Evolutionary conservation across 2,888 invertebrate species (phyloP).

Genomic region (Lysandra coridon): DNA sequence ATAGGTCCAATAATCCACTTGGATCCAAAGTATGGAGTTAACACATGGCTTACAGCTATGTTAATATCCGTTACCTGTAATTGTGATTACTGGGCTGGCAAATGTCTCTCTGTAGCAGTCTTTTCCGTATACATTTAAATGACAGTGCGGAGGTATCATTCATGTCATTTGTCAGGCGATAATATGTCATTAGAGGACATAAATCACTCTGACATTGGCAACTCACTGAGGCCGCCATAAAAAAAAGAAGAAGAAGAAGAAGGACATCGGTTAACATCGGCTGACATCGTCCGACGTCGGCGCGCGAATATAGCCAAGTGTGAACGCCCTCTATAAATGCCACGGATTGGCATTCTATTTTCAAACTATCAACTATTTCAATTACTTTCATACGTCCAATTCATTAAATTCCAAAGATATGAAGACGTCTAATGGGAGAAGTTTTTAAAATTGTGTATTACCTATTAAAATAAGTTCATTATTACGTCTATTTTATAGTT

Average conservation of each 20-base stretch:
- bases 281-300: background rate
- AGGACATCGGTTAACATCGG: constrained; percentile 42
- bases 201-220: too few species aligned
- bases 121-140: constrained; percentile 7
- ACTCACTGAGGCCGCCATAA: too few species aligned
- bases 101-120: background rate
- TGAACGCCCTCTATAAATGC: constrained; percentile 12
- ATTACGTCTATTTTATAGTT: too few species aligned
- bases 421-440: background rate
- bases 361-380: constrained; percentile 22
- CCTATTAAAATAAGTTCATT: too few species aligned
- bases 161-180: constrained; percentile 49
- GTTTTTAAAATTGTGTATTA: background rate
- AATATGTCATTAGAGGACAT: constrained; percentile 42
- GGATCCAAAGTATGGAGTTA: background rate
- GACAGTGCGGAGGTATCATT: constrained; percentile 39
- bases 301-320: constrained; percentile 18
- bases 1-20: background rate
- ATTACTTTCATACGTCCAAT: constrained; percentile 14
- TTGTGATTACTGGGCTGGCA: background rate
- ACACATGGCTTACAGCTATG: background rate
- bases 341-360: constrained; percentile 13
- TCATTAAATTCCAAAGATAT: background rate
- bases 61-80: background rate
- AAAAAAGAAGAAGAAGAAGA: too few species aligned